Base-by-base conservation (phyloP, 1,140 invertebrate genomes). In the Himalopsyche phryganea region DNA sequence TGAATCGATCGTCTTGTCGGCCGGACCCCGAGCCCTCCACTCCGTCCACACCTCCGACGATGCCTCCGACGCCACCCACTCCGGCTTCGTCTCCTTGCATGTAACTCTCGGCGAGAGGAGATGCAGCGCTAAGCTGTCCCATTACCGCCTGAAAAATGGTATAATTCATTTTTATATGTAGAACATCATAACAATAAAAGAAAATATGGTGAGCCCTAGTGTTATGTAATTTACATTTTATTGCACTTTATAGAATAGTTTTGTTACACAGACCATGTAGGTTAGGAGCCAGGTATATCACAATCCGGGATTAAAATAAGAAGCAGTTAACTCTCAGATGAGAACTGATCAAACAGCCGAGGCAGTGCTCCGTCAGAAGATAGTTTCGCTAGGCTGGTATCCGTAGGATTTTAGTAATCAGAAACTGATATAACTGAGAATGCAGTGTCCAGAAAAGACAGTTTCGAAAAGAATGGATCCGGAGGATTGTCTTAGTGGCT, bases 81-180 rank as follows among this genome's bases (percentile, higher is more conserved):
- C 72, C 73, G 0, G 75, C 75, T 45, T 76, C 75, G 48, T 78
- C 76, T 0, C 75, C 72, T 49, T 74, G 75, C 75, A 78, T 77
- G 66, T 75, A 76, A 1, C 69, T 68, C 36, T 78, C 76, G 1
- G 74, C 69, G 18, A 68, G 18, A 1, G 68, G 68, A 10, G 59
- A 60, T 2, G 44, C 2, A 60, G 19, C 15, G 15, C 67, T 70
- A 1, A 72, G 66, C 56, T 74, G 71, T 5, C 67, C 68, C 18
- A 74, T 66, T 28, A 76, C 68, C 63, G 74, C 59, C 76, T 78
- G 65, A 33, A 46, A 49, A 61, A 33, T 38, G 6, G n/a, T n/a
- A n/a, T n/a, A n/a, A n/a, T n/a, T n/a, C n/a, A n/a, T 35, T 7
- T 35, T 7, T 6, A 35, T n/a, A 35, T 35, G 33, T 44, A n/a